Base-by-base conservation (phyloP, 2,113 vertebrate species). In the Rhineura floridana region DNA sequence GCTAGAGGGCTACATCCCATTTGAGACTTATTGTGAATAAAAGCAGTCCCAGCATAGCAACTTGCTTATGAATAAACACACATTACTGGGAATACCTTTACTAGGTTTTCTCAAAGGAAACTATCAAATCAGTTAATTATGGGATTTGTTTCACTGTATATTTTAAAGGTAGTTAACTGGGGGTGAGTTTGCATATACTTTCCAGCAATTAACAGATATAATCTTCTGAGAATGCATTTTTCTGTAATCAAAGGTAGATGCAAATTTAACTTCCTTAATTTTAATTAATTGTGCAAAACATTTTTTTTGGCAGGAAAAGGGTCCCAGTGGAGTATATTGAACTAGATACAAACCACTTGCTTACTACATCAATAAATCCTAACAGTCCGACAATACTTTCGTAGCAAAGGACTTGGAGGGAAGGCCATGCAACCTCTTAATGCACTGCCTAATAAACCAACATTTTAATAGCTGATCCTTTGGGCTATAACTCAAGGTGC, bases 281-380 rank as follows among this genome's bases (percentile, higher is more conserved):
- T 93, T 92, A 93, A 90, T 93, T 93, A 93, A 87, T 84, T 36
- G 33, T 76, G 44, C n/a, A 91, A 30, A 63, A 86, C n/a, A 50
- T 69, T 86, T 76, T 89, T 85, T 46, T 77, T 63, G 42, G 44
- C 90, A 52, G 39, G 46, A 91, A 89, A 90, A 8, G n/a, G 28
- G 12, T 10, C 75, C 33, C 33, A 2, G 30, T 73, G 65, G 78
- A 90, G 83, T 90, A 91, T 86, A 85, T 72, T 93, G 88, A 88
- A 88, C 62, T 84, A 90, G 70, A 63, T 0, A 86, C 48, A 88
- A 93, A 88, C 28, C 80, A 36, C 44, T 89, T 52, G 79, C 1
- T 87, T 93, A 84, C 21, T 83, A 81, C 67, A 85, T 83, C 88
- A 93, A 84, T 69, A 95, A 72, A 48, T 62, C 48, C 77, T 70